Evolutionary conservation across 2,797 vertebrate genomes (phyloP), one percentile per base, ranked within the genome.

Genomic region (Periophthalmus magnuspinnatus): DNA sequence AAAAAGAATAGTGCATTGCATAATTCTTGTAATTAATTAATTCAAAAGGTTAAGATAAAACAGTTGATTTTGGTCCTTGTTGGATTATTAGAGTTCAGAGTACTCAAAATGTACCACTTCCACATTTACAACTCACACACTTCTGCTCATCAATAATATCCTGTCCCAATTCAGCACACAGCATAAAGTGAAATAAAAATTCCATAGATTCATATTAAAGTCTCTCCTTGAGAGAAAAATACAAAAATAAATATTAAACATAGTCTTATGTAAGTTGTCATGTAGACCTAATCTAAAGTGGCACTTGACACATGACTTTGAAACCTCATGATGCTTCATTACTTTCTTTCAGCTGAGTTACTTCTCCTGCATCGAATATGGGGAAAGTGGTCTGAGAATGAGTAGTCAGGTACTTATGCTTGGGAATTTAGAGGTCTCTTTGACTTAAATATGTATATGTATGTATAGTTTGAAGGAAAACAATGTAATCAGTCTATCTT

Each of bases 201-300:
- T 86, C 80, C 87, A 87, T 76, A 75, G 85, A 84, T 90, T 89
- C 88, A 91, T 91, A 92, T 80, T 60, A 85, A 83, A 38, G 17
- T 77, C 79, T 90, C 82, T 86, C 86, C 81, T 79, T 85, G 77
- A 89, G 80, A 89, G 84, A 65, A 86, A 82, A 77, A 84, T 77
- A 60, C 65, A 83, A 88, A 81, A 52, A 34, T 81, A 76, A 80
- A 17, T 67, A 66, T 36, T 36, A 48, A 85, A 83, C 54, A 75
- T 71, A 73, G 77, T 75, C 76, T 38, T 61, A 81, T 48, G 67
- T 70, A 78, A 70, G 75, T 28, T 28, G 75, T 77, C 34, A 65
- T 59, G 60, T 21, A 78, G 36, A 86, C 76, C 83, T 6, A 78
- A 85, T 69, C 80, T 71, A 73, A 81, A 85, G 76, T 86, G 87